Evolutionary conservation across 2,888 invertebrate genomes (phyloP).

Genomic region (Amiota communis): DNA sequence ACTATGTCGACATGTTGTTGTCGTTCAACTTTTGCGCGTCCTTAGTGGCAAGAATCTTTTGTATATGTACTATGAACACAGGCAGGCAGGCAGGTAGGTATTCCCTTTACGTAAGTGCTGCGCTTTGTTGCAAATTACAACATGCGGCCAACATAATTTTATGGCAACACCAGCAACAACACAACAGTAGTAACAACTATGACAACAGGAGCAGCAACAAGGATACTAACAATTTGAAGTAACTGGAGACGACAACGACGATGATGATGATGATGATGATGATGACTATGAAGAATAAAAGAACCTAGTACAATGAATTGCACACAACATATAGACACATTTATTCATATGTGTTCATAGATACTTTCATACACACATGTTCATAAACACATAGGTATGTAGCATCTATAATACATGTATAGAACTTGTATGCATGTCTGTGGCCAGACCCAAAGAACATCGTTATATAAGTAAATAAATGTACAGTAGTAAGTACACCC

Average conservation of each 20-base stretch:
- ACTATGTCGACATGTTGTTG: not conserved
- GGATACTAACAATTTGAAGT: not conserved
- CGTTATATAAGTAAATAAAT: too few species aligned
- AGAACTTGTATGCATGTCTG: too few species aligned
- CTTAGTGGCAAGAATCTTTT: not conserved
- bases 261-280: not conserved
- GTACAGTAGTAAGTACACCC: too few species aligned
- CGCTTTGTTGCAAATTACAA: slow-evolving; percentile 19
- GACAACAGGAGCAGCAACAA: not conserved
- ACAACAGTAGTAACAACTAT: not conserved
- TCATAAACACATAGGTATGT: too few species aligned
- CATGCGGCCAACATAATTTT: slow-evolving; percentile 22
- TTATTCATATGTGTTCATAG: too few species aligned
- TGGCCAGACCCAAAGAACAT: too few species aligned
- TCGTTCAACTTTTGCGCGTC: not conserved
- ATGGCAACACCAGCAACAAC: not conserved
- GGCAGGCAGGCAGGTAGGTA: not conserved
- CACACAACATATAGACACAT: not conserved
- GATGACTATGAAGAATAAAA: not conserved
- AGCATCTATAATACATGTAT: too few species aligned
- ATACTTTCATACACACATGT: too few species aligned
- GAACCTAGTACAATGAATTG: not conserved
- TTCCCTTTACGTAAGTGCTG: not conserved
- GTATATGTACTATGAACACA: slow-evolving; percentile 1
- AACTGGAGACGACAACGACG: not conserved